Evolutionary conservation across 2,797 vertebrate genomes (phyloP).

Genomic region (Notolabrus celidotus): DNA sequence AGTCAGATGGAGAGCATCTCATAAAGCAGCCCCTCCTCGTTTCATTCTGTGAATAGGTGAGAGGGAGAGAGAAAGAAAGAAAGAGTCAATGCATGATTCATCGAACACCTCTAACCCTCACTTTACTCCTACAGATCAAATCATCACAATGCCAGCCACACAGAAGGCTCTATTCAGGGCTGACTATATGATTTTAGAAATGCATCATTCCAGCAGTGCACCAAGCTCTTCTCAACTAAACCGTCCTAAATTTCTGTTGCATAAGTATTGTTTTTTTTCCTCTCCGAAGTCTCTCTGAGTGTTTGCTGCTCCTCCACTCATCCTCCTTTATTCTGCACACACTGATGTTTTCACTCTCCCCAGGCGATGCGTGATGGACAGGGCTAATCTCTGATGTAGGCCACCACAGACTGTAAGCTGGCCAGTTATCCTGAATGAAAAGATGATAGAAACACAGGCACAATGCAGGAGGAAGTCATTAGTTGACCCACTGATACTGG

Average conservation of each 20-base stretch:
- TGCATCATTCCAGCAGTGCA: background rate
- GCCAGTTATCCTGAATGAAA: slow-evolving; percentile 2
- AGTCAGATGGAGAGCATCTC: slow-evolving; percentile 28
- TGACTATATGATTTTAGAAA: slow-evolving; percentile 1
- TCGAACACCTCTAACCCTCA: slow-evolving; percentile 3
- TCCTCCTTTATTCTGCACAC: background rate
- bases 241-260: background rate
- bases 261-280: background rate
- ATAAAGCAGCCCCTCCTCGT: background rate
- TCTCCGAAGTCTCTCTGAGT: slow-evolving; percentile 3
- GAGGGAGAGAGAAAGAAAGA: background rate
- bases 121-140: slow-evolving; percentile 4
- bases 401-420: background rate
- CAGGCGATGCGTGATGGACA: slow-evolving; percentile 34
- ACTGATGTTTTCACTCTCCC: slow-evolving; percentile 19
- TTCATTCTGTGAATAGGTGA: background rate
- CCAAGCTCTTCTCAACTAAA: background rate
- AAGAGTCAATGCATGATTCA: slow-evolving; percentile 11
- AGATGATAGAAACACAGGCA: background rate
- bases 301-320: background rate
- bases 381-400: slow-evolving; percentile 35
- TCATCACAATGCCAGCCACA: background rate
- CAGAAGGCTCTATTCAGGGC: background rate
- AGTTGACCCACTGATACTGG: background rate
- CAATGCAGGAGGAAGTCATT: background rate